Percentiles rank a stretch among this genome's conserved stretches.
Evolutionary conservation across 2,888 invertebrate species (phyloP).

Genomic region (Drosophila emarginata): DNA sequence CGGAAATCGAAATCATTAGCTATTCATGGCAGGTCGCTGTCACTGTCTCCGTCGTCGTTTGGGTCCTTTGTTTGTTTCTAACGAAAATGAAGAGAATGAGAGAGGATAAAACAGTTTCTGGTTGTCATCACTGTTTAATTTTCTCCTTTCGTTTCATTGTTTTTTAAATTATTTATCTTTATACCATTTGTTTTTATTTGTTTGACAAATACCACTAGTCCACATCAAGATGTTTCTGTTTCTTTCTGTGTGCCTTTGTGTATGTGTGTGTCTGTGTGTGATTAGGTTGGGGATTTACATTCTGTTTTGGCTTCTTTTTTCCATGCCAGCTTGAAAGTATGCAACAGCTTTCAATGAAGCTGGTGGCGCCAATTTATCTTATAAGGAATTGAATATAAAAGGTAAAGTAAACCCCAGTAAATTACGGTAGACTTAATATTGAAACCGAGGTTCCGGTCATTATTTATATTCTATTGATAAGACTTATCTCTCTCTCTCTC

Average conservation of each 20-base stretch:
- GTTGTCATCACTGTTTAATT: constrained; percentile 20
- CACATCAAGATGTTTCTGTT: not conserved
- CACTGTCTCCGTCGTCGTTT: constrained; percentile 29
- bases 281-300: not conserved
- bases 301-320: not conserved
- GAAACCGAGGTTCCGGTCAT: no score
- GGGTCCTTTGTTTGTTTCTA: constrained; percentile 34
- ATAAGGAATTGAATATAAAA: no score
- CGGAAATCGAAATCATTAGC: constrained; percentile 71
- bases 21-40: constrained; percentile 54
- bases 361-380: constrained; percentile 7
- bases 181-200: not conserved
- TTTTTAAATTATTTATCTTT: not conserved
- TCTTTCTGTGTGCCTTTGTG: not conserved
- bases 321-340: constrained; percentile 42
- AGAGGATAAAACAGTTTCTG: not conserved
- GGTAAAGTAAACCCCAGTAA: no score
- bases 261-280: not conserved
- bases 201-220: constrained; percentile 36
- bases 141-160: constrained; percentile 19
- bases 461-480: no score
- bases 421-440: no score
- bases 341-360: constrained; percentile 16
- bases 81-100: not conserved
- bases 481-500: no score